Conservation (phyloP, 1,140 invertebrate genomes). For the Dicyema japonicum region DNA sequence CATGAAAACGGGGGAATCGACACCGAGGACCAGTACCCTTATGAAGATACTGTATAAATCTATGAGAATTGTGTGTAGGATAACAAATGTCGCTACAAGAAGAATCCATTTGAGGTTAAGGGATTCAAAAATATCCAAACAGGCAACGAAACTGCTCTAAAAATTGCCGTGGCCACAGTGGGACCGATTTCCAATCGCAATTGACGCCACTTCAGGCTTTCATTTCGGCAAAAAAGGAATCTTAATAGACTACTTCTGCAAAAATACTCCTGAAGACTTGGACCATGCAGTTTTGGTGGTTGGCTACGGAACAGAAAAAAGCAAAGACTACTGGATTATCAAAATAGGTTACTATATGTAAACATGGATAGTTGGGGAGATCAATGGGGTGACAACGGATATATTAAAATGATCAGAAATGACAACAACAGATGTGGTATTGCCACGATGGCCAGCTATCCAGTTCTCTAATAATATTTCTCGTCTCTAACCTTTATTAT, state of each 20-base stretch:
- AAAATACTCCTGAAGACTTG: too few species aligned
- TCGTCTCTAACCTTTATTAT: too few species aligned
- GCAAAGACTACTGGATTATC: slow-evolving; percentile 45
- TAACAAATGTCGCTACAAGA: slow-evolving; percentile 21
- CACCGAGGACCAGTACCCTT: background rate
- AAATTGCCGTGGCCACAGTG: slow-evolving; percentile 33
- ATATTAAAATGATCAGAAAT: slow-evolving; percentile 16
- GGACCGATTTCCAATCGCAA: slow-evolving; percentile 45
- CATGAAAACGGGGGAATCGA: slow-evolving; percentile 2
- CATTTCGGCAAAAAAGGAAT: slow-evolving; percentile 40
- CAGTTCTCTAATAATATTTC: slow-evolving; percentile 12
- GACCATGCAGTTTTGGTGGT: slow-evolving; percentile 58
- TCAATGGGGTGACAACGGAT: slow-evolving; percentile 36
- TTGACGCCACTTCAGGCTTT: slow-evolving; percentile 57
- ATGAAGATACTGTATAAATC: too few species aligned
- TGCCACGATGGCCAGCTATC: slow-evolving; percentile 14
- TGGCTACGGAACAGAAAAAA: slow-evolving; percentile 36
- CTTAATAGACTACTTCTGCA: too few species aligned
- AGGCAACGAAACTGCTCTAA: slow-evolving; percentile 8
- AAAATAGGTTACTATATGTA: slow-evolving; percentile 29
- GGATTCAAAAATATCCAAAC: slow-evolving; percentile 8
- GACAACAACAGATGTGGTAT: slow-evolving; percentile 17
- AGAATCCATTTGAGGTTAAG: slow-evolving; percentile 6
- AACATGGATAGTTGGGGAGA: slow-evolving; percentile 32
- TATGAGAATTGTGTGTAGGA: slow-evolving; percentile 5